Conservation (phyloP, 2,888 invertebrate genomes). For the Amitus sp. region DNA sequence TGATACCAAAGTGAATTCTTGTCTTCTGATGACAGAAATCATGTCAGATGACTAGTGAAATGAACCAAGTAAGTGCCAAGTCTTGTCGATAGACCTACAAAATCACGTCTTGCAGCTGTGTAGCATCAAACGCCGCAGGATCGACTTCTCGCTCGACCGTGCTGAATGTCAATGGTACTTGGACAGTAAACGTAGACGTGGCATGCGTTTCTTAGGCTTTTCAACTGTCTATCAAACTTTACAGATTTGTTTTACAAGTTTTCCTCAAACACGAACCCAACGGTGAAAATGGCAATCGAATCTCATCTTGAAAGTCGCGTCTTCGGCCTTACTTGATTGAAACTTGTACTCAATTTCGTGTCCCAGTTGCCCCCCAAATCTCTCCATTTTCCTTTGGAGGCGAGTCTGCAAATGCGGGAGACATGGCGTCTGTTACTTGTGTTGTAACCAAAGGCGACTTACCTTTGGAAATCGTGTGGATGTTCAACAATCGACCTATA, state of each 20-base stretch:
- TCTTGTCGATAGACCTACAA: too few species aligned
- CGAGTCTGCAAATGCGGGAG: slow-evolving; percentile 77
- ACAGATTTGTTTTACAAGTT: not conserved
- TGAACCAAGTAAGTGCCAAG: too few species aligned
- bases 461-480: slow-evolving; percentile 79
- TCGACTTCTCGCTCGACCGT: slow-evolving; percentile 67
- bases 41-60: too few species aligned
- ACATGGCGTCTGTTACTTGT: slow-evolving; percentile 70
- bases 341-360: too few species aligned
- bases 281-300: not conserved
- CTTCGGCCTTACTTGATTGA: too few species aligned
- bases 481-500: slow-evolving; percentile 74
- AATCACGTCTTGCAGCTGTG: too few species aligned
- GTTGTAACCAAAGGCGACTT: slow-evolving; percentile 75
- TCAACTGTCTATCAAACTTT: not conserved
- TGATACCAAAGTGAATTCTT: too few species aligned
- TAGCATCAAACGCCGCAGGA: slow-evolving; percentile 69
- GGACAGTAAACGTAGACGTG: not conserved
- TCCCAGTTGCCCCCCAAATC: slow-evolving; percentile 81
- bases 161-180: slow-evolving; percentile 69
- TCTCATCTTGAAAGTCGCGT: too few species aligned
- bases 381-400: slow-evolving; percentile 81
- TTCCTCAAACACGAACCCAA: not conserved
- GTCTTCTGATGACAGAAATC: too few species aligned
- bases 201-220: not conserved